Base-by-base conservation (phyloP, 1,140 invertebrate genomes). In the Drosophila jambulina region DNA sequence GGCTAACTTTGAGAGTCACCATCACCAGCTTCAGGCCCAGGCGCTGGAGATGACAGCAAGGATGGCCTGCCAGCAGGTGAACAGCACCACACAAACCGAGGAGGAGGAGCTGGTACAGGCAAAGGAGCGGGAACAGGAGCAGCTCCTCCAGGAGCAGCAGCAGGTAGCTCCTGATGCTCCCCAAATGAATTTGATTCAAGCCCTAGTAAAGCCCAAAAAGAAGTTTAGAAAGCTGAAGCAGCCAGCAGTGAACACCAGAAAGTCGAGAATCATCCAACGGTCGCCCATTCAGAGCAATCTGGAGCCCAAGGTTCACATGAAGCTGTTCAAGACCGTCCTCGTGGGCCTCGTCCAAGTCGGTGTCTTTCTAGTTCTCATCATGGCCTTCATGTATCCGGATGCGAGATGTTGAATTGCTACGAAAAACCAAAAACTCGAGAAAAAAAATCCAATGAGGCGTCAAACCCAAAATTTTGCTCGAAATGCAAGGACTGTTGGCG, bases 351-450 rank as follows among this genome's bases (percentile, higher is more conserved):
- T 85, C 9, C 91, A 92, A 45, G 56, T 91, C 12, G 75, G 63
- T 8, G 60, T 91, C 27, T 91, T 92, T 40, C 36, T 91, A 9
- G 51, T 91, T 48, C 81, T 92, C 2, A 85, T 91, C 56, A 91
- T 91, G 86, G 90, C 91, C 42, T 76, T 92, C 21, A 77, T 79
- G 51, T 91, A 88, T 76, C 91, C 91, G 36, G 91, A 92, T 48
- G 48, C 76, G 7, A 75, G 58, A 38, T 92, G 91, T 57, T 91
- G 1, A 48, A 2, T 40, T 4, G 8, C n/a, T 4, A 23, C 4
- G 6, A 38, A 21, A 23, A 3, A 10, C 29, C 29, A 27, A 2
- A 5, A 29, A 38, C 49, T 21, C 17, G 21, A 23, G 9, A 27
- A n/a, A 61, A 8, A 13, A 19, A 23, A 23, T n/a, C 23, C 27